Evolutionary conservation across 2,797 vertebrate species (phyloP), one percentile per base, ranked within the genome.

Genomic region (Pangasius sanitwongsei): DNA sequence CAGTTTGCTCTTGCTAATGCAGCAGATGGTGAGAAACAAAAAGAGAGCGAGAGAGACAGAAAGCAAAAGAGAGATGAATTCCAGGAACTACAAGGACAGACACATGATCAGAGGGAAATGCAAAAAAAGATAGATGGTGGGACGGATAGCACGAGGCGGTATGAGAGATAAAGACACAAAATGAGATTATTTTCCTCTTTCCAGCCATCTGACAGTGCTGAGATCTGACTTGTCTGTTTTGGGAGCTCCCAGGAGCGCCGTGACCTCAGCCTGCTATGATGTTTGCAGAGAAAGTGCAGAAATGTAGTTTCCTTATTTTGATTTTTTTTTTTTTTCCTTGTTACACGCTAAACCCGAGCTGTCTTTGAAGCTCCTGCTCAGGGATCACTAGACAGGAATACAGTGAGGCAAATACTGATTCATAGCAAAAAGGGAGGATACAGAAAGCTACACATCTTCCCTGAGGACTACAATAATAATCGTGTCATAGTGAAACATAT

Each of bases 1-100:
- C 87, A 67, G 81, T 89, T 89, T 89, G 65, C 88, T 88, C 50
- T 81, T 28, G 9, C 55, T 92, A 88, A 92, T 89, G 88, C 89
- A 90, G 74, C 81, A 44, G 67, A 57, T 74, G 77, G 78, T 83
- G 88, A 41, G 65, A 75, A 72, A 48, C 80, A 57, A 67, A 74
- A 69, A 34, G 87, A 50, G 83, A 28, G 55, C 34, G 44, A 41
- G 67, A n/a, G 65, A 41, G n/a, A 2, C 15, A 57, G 50, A 69
- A 41, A 67, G 53, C 11, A 69, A 83, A 31, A 44, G 61, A 83
- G 85, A 63, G 55, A 77, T 75, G n/a, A 80, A 67, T 87, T 65
- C 75, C 44, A 65, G 25, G 48, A 59, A 67, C 15, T 44, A 63
- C 69, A 80, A 80, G 80, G 72, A 69, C 12, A 6, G 75, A 85